These are phyloP conservation scores for Elysia chlorotica DNA, from an alignment of 1,140 invertebrate genomes.

Conservation along the genomic window DNA sequence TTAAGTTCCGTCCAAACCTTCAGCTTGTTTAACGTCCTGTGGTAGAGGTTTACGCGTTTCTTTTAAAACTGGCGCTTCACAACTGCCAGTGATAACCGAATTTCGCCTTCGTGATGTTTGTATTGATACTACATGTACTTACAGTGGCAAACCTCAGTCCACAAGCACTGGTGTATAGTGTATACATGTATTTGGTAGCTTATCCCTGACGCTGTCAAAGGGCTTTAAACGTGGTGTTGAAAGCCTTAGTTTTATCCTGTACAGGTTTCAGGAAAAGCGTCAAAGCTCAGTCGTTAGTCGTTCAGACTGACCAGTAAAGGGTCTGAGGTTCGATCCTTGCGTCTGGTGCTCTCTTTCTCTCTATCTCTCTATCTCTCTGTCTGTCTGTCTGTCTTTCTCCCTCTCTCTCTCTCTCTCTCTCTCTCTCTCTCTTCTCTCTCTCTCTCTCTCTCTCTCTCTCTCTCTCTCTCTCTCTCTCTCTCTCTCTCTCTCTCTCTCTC, in stretches of 20 bases:
- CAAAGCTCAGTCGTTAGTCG: not conserved
- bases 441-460: not conserved
- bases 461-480: not conserved
- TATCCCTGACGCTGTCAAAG: not conserved
- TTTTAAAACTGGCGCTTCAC: too few relatives aligned
- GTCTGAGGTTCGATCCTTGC: not conserved
- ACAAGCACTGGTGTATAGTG: too few relatives aligned
- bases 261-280: not conserved
- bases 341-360: not conserved
- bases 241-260: not conserved
- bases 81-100: too few relatives aligned
- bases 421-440: not conserved
- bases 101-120: too few relatives aligned
- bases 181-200: not conserved
- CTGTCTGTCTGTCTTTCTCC: not conserved
- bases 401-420: not conserved
- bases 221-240: not conserved
- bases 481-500: not conserved
- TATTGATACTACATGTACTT: too few relatives aligned
- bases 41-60: too few relatives aligned
- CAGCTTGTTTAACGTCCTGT: too few relatives aligned
- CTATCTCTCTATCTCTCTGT: not conserved
- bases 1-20: too few relatives aligned
- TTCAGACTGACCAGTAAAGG: not conserved
- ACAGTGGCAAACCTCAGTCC: too few relatives aligned